Conservation (phyloP, 2,113 vertebrate species). For the Polypterus bichir region DNA sequence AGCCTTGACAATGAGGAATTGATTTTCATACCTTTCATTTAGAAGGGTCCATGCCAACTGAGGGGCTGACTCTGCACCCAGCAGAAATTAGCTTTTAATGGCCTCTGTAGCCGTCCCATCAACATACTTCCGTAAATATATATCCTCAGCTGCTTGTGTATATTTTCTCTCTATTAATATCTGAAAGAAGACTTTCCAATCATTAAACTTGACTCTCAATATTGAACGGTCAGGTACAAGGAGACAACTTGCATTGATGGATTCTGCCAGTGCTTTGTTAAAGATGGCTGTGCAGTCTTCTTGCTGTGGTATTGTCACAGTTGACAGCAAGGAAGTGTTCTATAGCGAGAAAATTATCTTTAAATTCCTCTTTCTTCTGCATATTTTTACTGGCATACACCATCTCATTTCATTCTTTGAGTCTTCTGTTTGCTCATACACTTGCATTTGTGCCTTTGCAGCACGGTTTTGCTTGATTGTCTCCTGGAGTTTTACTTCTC, state of each 20-base stretch:
- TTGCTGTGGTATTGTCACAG: no score
- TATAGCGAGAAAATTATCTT: no score
- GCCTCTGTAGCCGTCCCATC: conserved; percentile 13
- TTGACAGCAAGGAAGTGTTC: no score
- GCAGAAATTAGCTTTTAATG: conserved; percentile 10
- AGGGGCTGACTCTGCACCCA: conserved; percentile 20
- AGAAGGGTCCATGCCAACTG: conserved; percentile 17
- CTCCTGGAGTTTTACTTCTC: no score
- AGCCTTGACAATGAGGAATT: conserved; percentile 22
- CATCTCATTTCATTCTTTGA: no score
- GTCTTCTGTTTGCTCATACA: no score
- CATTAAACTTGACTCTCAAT: conserved; percentile 23
- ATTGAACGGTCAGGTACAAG: conserved; percentile 24
- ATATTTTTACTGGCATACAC: no score
- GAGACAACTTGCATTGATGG: conserved; percentile 20
- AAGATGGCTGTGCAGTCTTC: neutral
- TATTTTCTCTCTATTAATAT: conserved; percentile 20
- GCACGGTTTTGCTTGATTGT: no score
- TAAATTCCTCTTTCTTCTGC: no score
- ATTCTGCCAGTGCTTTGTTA: conserved; percentile 16
- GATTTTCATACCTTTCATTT: conserved; percentile 16
- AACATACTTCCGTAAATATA: conserved; percentile 23
- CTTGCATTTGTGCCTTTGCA: no score
- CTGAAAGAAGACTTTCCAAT: conserved; percentile 27
- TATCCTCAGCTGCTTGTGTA: conserved; percentile 20